Percentiles rank a stretch among this genome's conserved stretches.
These are phyloP conservation scores for Oophaga sylvatica DNA, from an alignment of 2,797 vertebrate species.

Conservation along the genomic window DNA sequence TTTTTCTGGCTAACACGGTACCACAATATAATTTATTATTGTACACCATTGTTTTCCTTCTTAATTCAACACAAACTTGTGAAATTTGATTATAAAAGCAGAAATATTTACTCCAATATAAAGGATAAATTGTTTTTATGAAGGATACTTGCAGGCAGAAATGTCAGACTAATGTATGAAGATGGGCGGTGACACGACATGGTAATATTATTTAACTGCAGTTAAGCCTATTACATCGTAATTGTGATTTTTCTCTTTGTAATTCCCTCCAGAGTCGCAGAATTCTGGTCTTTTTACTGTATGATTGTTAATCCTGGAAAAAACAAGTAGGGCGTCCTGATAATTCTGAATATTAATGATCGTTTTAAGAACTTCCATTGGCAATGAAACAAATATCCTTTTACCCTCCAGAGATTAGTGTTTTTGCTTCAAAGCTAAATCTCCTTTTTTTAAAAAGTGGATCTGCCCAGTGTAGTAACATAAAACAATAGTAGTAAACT, in stretches of 20 bases:
- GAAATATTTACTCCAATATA: neutral
- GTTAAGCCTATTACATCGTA: constrained; percentile 43
- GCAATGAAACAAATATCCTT: constrained; percentile 4
- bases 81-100: neutral
- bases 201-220: neutral
- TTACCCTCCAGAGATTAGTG: neutral
- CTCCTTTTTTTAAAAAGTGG: neutral
- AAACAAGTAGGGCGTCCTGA: constrained; percentile 21
- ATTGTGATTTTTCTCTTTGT: constrained; percentile 19
- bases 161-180: neutral
- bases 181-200: neutral
- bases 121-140: neutral
- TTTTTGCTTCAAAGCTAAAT: neutral
- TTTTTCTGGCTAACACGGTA: too few relatives aligned
- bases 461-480: too few relatives aligned
- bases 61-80: neutral
- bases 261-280: constrained; percentile 22
- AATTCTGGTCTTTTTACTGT: constrained; percentile 26
- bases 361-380: neutral
- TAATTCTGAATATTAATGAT: constrained; percentile 6
- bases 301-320: constrained; percentile 29
- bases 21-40: too few relatives aligned
- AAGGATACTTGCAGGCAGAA: neutral
- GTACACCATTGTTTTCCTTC: neutral
- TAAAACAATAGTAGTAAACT: too few relatives aligned